Evolutionary conservation across 2,888 invertebrate species (phyloP), one percentile per base, ranked within the genome.

Genomic region (Drosophila mettleri): DNA sequence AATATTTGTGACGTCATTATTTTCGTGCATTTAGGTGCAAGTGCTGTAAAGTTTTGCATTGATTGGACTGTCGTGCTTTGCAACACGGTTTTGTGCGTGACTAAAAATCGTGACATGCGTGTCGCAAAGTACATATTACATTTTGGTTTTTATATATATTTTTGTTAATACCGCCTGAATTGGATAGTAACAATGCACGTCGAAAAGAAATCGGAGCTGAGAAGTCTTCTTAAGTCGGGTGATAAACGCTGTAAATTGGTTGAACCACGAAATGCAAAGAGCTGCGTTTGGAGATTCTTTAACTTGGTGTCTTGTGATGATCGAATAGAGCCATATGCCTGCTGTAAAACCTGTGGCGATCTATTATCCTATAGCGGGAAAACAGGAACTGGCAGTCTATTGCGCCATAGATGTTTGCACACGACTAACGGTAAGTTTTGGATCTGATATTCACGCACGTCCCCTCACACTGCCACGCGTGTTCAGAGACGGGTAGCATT

Each of bases 81-180:
- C 88, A 78, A 63, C 86, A 83, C 83, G 58, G 62, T 66, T 85
- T 70, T 83, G 88, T 83, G 83, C 83, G 83, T 83, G 83, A 83
- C 82, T 85, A 64, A 80, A 73, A 71, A 68, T 82, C 83, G 82
- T 87, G 88, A 76, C 76, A 72, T 86, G 85, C 85, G 81, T 80
- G 85, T 71, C 80, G 68, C 48, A 46, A 55, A 74, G 77, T 64
- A 72, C 55, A 48, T 63, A 48, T 69, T 60, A 74, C 69, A 61
- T 60, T 75, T 82, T 58, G 34, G 33, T 57, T 74, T 69, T 60
- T 63, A 39, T 27, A 52, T 51, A 69, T 71, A 10, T 60, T 43
- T 60, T 64, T 46, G 62, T 64, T 68, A 22, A 66, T 52, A 63
- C 55, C 29, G 39, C n/a, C 60, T 31, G 29, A 36, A 55, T 77